Conservation (phyloP, 2,797 vertebrate genomes). For the Syndactyla subalaris region DNA sequence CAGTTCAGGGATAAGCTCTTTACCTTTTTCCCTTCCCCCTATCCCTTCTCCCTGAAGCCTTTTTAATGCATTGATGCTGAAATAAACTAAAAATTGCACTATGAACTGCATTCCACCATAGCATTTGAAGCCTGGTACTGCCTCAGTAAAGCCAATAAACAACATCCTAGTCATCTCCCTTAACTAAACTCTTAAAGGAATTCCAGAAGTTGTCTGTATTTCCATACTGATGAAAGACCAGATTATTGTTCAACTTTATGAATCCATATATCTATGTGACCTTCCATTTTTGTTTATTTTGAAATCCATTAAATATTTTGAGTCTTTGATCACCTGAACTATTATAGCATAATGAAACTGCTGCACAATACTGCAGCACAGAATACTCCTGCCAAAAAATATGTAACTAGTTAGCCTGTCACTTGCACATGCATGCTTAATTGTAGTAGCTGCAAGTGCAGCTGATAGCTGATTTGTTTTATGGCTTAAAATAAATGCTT, state of each 20-base stretch:
- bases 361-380: neutral
- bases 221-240: neutral
- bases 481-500: neutral
- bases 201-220: neutral
- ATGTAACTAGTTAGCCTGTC: neutral
- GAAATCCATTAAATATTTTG: neutral
- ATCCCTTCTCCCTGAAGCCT: neutral
- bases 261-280: neutral
- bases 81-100: constrained; percentile 33
- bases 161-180: neutral
- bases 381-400: neutral
- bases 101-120: neutral
- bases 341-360: neutral
- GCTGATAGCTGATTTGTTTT: neutral
- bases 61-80: neutral
- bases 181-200: neutral
- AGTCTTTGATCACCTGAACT: neutral
- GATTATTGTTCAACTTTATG: neutral
- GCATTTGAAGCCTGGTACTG: neutral
- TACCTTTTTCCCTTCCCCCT: neutral
- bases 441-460: neutral
- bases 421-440: neutral
- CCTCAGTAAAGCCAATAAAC: neutral
- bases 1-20: neutral
- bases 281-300: neutral